A percentile compares a stretch with the other conserved stretches of the same genome.
These are phyloP conservation scores for Tortricodes alternella DNA, from an alignment of 2,888 invertebrate species.

Conservation along the genomic window DNA sequence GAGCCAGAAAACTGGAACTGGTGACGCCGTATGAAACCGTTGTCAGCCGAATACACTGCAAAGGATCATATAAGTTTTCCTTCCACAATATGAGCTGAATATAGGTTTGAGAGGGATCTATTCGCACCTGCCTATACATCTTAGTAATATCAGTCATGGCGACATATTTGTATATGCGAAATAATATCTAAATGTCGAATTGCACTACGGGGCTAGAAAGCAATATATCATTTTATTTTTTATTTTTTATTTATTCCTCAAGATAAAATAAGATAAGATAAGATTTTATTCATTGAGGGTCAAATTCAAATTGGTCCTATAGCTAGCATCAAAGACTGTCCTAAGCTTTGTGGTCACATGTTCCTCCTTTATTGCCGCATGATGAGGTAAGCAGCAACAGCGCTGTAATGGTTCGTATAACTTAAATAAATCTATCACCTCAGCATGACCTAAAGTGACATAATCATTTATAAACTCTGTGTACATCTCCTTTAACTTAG, in stretches of 20 bases:
- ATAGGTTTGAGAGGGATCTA: neutral
- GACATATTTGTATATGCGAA: constrained; percentile 3
- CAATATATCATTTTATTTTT: neutral
- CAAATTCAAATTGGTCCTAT: neutral
- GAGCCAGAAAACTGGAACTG: neutral
- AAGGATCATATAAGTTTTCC: neutral
- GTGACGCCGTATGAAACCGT: neutral
- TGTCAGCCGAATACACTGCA: neutral
- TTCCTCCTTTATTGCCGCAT: neutral
- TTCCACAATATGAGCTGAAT: neutral
- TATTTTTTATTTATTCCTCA: too few relatives aligned
- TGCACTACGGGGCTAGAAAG: neutral
- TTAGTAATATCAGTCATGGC: neutral
- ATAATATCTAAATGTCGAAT: neutral
- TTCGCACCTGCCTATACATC: neutral
- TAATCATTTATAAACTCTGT: neutral
- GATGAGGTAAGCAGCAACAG: neutral
- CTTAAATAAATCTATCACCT: neutral
- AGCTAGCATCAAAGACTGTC: neutral
- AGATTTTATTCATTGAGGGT: too few relatives aligned
- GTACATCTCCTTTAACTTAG: neutral
- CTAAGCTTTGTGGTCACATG: neutral
- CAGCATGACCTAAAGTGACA: neutral
- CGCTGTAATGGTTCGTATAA: neutral
- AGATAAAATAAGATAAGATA: too few relatives aligned